phyloP scores from a whole-genome alignment of 2,888 invertebrate species.

The Drosophila differens region DNA sequence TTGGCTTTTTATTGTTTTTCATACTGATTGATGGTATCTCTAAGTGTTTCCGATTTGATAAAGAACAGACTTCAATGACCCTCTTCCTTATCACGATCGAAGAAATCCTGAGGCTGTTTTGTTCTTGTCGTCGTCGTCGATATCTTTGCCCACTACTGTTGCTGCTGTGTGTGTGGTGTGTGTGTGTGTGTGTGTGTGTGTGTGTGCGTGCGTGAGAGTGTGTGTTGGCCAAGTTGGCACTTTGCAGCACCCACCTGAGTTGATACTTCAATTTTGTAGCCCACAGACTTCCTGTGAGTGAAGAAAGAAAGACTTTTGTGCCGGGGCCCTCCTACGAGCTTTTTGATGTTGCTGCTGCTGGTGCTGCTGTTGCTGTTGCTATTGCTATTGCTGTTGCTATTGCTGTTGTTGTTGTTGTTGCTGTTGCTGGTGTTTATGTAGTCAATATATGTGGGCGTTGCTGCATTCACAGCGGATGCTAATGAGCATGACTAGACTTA shows the following conservation, averaged over 20 bases:
- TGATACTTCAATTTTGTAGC: constrained; percentile 56
- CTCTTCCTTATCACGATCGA: constrained; percentile 37
- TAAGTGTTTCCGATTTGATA: constrained; percentile 66
- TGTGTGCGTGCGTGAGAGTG: background rate
- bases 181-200: background rate
- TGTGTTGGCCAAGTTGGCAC: constrained; percentile 32
- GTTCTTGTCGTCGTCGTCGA: constrained; percentile 2
- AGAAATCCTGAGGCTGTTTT: constrained; percentile 14
- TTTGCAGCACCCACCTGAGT: constrained; percentile 64
- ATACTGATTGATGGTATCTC: constrained; percentile 55
- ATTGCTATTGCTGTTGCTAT: background rate
- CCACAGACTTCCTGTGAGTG: constrained; percentile 74
- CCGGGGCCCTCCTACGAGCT: constrained; percentile 61
- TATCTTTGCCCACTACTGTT: constrained; percentile 27
- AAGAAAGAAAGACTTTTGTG: constrained; percentile 66
- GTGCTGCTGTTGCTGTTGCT: constrained; percentile 9
- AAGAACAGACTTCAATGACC: constrained; percentile 14
- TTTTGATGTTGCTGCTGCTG: constrained; percentile 23
- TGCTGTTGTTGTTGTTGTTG: constrained; percentile 5
- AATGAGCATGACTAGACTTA: constrained; percentile 78
- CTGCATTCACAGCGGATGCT: constrained; percentile 74
- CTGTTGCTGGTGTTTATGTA: constrained; percentile 27
- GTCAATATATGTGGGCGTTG: constrained; percentile 64
- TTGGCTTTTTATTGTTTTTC: constrained; percentile 18
- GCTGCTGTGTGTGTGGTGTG: background rate